Evolutionary conservation across 2,888 invertebrate genomes (phyloP), one percentile per base, ranked within the genome.

Genomic region (Alsophila aescularia): DNA sequence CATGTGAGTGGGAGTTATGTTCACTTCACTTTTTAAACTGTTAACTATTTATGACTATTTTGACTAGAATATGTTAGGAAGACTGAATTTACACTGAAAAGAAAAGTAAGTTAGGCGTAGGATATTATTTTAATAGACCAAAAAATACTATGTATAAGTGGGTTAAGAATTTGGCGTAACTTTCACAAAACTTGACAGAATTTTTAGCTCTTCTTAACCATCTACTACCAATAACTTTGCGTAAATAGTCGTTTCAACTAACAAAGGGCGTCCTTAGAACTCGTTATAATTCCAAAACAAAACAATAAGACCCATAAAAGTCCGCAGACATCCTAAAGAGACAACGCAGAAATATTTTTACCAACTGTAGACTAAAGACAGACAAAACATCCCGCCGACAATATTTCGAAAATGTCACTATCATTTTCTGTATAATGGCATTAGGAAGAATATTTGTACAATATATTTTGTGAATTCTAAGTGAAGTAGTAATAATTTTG

Each of bases 51-150:
- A n/a, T n/a, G n/a, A n/a, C n/a, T n/a, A n/a, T n/a, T n/a, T n/a
- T 58, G 76, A 77, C 73, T 78, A 76, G 75, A 72, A 69, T 68
- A 50, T 29, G 54, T 71, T 58, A 49, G 70, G 76, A 76, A 76
- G 72, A 72, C 70, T 53, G 49, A 56, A 49, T 58, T 69, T 42
- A 44, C 37, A 53, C 62, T 64, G 54, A 14, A 59, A 61, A 27
- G 1, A n/a, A 29, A 3, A 13, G 5, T 4, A 13, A 24, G 8
- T 24, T 2, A 24, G 18, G 18, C n/a, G n/a, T 24, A 24, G n/a
- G 2, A 32, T n/a, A 6, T 13, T 13, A 13, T 13, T 5, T 24
- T 24, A 24, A 5, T 7, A 24, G 7, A 24, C 7, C 24, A 24
- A 18, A 18, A 18, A 18, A 2, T 18, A 18, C 18, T 18, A 18